Evolutionary conservation across 1,140 invertebrate species (phyloP).

Genomic region (Penaeus indicus): DNA sequence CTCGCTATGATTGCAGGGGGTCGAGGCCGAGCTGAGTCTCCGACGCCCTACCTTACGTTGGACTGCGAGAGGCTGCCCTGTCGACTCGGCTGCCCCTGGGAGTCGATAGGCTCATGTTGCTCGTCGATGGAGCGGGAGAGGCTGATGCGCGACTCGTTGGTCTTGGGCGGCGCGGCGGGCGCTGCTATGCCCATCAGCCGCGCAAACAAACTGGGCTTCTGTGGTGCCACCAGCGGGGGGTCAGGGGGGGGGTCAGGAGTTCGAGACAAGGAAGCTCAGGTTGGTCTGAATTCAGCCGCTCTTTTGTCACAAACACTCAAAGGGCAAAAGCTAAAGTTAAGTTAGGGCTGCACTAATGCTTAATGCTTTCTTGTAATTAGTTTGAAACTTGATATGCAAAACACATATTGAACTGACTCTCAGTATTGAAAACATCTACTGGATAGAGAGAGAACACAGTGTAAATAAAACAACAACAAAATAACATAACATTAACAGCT

Average conservation of each 20-base stretch:
- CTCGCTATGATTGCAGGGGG: constrained; percentile 22
- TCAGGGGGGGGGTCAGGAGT: constrained; percentile 40
- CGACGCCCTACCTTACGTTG: constrained; percentile 64
- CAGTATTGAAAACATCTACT: not conserved
- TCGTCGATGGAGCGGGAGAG: constrained; percentile 58
- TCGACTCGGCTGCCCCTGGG: constrained; percentile 57
- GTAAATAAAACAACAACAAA: too few species aligned
- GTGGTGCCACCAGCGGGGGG: constrained; percentile 60
- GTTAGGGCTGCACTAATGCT: too few species aligned
- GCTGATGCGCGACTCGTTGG: constrained; percentile 51
- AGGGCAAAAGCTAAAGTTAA: too few species aligned
- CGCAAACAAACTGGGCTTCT: constrained; percentile 68
- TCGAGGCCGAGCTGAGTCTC: constrained; percentile 20
- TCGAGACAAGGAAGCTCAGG: constrained; percentile 52
- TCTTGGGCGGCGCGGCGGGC: constrained; percentile 56
- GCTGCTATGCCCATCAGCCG: constrained; percentile 68
- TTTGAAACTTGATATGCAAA: too few species aligned
- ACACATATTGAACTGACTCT: not conserved
- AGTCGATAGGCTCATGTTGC: constrained; percentile 49
- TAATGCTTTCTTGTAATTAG: too few species aligned
- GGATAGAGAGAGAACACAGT: not conserved
- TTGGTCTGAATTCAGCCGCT: not conserved
- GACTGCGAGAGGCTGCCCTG: constrained; percentile 59
- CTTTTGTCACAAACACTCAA: too few species aligned
- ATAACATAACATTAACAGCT: constrained; percentile 35